Evolutionary conservation across 2,113 vertebrate genomes (phyloP), one percentile per base, ranked within the genome.

Genomic region (Neogale vison): DNA sequence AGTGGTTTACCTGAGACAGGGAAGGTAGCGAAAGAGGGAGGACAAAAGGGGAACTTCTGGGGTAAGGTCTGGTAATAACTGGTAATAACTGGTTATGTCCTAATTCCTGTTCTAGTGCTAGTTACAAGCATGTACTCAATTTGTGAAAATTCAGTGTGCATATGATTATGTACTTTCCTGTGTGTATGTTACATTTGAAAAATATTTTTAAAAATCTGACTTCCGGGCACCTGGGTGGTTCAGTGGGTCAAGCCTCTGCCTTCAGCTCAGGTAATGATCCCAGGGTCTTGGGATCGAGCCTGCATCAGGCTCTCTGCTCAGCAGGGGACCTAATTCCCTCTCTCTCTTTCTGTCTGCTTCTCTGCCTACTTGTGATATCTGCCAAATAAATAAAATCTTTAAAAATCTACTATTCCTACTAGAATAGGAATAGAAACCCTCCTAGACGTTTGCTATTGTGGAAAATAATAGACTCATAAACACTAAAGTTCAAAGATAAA

Each of bases 31-130:
- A 52, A 65, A 18, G 50, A 26, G 24, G 63, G 20, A 29, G 12
- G 23, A 39, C 31, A 85, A 31, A 12, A 18, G 21, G 24, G 34
- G 11, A n/a, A 13, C 26, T 45, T 45, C 29, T 4, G 4, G 10
- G n/a, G 7, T 29, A 29, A 50, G 21, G 72, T 76, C 24, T 45
- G 39, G 24, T 74, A 74, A 42, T 31, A 18, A 77, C 42, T 29
- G 23, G 14, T 15, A 13, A 36, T 31, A 18, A 77, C 42, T 29
- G 23, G 14, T 15, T 10, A 36, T 0, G 0, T 29, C 7, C 15
- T n/a, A 15, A 29, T 36, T 50, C 36, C 52, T 31, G 7, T 63
- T 47, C 76, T 57, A 61, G 18, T 7, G 5, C 45, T 85, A 1
- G 57, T 20, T 59, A n/a, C 12, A n/a, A 2, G 1, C 1, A 8